A percentile compares a stretch with the other conserved stretches of the same genome.
Evolutionary conservation across 2,888 invertebrate genomes (phyloP).

Genomic region (Lumbricus terrestris): DNA sequence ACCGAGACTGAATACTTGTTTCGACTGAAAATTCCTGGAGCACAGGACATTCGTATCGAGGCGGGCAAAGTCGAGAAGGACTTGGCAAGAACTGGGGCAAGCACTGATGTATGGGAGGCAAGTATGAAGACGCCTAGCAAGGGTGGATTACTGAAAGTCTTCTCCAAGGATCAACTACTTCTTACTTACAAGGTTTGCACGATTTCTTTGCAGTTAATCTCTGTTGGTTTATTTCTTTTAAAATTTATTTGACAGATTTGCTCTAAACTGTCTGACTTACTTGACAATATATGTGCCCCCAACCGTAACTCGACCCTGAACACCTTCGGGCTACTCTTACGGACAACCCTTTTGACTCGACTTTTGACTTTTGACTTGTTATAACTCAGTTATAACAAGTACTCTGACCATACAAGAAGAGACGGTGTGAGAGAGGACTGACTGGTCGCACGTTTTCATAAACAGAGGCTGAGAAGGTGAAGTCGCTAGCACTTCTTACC

Average conservation of each 20-base stretch:
- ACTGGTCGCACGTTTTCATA: too few species aligned
- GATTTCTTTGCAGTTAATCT: not conserved
- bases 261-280: not conserved
- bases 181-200: not conserved
- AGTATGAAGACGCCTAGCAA: not conserved
- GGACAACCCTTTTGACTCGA: too few species aligned
- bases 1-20: not conserved
- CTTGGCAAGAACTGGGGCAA: not conserved
- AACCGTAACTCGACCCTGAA: too few species aligned
- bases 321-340: too few species aligned
- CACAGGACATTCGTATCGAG: not conserved
- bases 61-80: not conserved
- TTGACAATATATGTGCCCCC: too few species aligned
- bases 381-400: too few species aligned
- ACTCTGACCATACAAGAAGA: too few species aligned
- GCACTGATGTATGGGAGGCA: not conserved
- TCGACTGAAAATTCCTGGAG: not conserved
- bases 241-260: not conserved
- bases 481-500: too few species aligned
- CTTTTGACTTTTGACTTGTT: too few species aligned
- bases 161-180: not conserved
- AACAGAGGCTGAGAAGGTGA: too few species aligned
- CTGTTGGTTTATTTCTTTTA: not conserved
- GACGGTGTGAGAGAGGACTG: too few species aligned
- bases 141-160: not conserved